Evolutionary conservation across 2,113 vertebrate species (phyloP), one percentile per base, ranked within the genome.

Genomic region (Connochaetes taurinus): DNA sequence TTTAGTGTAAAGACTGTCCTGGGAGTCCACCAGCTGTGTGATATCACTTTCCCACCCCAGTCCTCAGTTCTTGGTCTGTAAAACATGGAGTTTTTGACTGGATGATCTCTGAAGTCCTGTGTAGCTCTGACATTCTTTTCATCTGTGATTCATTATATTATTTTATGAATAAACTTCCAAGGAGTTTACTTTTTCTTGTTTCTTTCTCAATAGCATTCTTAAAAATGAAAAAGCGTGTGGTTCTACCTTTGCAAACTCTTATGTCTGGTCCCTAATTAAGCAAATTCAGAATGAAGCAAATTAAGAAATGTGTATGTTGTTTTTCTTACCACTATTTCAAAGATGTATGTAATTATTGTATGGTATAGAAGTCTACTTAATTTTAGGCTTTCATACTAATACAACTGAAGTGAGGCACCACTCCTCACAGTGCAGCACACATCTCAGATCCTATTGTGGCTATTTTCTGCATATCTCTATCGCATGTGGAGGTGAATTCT

Each of bases 221-320:
- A 64, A 86, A 93, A 95, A 53, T 90, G 27, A 67, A 87, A 95
- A 94, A 58, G n/a, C 52, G 12, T 74, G 19, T 87, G 86, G 74
- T 78, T 93, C 71, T 91, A 93, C 78, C 78, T 91, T 95, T 97
- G 96, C 90, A 97, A 97, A 93, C 83, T 97, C 90, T 95, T 7
- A 13, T 74, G 60, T 62, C 50, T 94, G 92, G 6, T 85, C 58
- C 36, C 14, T 47, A 80, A 92, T 76, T 74, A 74, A 76, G 40
- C 21, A 12, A 74, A 74, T 36, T 36, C 43, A 74, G 23, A 43
- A 43, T 25, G 21, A 74, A 43, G 71, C 2, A 74, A 74, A 50
- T 86, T 67, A 93, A 91, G 33, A 67, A 67, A 17, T 84, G 52
- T 82, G 3, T 62, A 27, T 76, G 2, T 85, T 90, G 19, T 50